These are phyloP conservation scores for Scleropages formosus DNA, from an alignment of 2,797 vertebrate species.

Conservation along the genomic window DNA sequence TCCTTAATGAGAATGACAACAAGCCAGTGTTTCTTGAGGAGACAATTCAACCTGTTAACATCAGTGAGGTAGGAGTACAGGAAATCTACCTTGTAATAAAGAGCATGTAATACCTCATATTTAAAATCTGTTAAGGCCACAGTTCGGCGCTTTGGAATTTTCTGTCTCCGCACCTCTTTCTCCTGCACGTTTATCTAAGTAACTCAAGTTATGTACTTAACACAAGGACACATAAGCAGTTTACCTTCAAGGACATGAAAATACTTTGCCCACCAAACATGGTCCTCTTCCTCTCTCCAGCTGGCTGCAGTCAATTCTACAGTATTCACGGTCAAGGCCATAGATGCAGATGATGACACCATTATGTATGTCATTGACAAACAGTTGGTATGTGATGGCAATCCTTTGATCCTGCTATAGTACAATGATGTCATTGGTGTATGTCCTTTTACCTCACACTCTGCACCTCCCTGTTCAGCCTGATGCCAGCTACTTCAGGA, in stretches of 20 bases:
- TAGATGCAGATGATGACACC: conserved; percentile 71
- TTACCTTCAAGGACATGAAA: no score
- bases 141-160: no score
- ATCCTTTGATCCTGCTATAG: not conserved
- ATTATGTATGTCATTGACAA: conserved; percentile 75
- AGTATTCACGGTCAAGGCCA: conserved; percentile 70
- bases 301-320: conserved; percentile 68
- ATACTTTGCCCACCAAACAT: no score
- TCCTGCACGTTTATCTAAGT: no score
- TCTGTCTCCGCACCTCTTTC: no score
- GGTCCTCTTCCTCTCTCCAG: conserved; percentile 44
- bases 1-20: conserved; percentile 79
- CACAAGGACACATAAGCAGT: no score
- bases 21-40: conserved; percentile 64
- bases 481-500: conserved; percentile 74
- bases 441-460: conserved; percentile 2
- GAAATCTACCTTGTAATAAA: no score
- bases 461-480: conserved; percentile 55
- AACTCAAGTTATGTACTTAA: no score
- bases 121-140: no score
- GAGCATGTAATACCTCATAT: no score
- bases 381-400: conserved; percentile 59
- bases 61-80: conserved; percentile 69
- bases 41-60: conserved; percentile 51
- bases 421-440: not conserved